Evolutionary conservation across 2,797 vertebrate genomes (phyloP).

Genomic region (Anabas testudineus): DNA sequence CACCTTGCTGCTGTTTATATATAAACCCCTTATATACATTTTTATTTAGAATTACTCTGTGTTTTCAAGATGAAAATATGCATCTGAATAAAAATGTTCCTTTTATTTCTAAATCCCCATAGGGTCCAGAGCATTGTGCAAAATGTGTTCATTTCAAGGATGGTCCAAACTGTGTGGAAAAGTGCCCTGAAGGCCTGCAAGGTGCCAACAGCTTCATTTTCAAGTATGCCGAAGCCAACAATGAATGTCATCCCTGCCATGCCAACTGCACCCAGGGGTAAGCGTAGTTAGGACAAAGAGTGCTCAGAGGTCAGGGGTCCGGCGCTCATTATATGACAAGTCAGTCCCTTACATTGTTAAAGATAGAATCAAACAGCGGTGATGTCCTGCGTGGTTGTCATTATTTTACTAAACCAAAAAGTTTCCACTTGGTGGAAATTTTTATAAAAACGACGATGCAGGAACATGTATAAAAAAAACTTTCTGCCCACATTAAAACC

Average conservation of each 20-base stretch:
- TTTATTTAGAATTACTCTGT: neutral
- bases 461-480: no score
- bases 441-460: no score
- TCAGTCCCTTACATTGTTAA: neutral
- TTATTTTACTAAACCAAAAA: no score
- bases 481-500: no score
- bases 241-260: conserved; percentile 94
- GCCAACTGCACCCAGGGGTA: conserved; percentile 95
- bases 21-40: neutral
- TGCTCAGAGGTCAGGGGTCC: neutral
- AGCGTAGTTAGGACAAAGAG: conserved; percentile 42
- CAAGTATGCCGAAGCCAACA: conserved; percentile 94
- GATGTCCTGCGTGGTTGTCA: neutral
- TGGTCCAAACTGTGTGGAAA: conserved; percentile 97
- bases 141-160: conserved; percentile 97
- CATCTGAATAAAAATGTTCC: neutral
- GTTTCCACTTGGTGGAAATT: no score
- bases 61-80: conserved; percentile 14
- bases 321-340: neutral
- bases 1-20: neutral
- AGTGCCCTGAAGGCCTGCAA: conserved; percentile 95
- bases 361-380: neutral
- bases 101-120: neutral
- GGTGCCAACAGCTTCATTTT: conserved; percentile 97
- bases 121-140: conserved; percentile 95